Percentiles rank a stretch among this genome's conserved stretches.
Evolutionary conservation across 1,140 invertebrate genomes (phyloP).

Genomic region (Eciton burchellii): DNA sequence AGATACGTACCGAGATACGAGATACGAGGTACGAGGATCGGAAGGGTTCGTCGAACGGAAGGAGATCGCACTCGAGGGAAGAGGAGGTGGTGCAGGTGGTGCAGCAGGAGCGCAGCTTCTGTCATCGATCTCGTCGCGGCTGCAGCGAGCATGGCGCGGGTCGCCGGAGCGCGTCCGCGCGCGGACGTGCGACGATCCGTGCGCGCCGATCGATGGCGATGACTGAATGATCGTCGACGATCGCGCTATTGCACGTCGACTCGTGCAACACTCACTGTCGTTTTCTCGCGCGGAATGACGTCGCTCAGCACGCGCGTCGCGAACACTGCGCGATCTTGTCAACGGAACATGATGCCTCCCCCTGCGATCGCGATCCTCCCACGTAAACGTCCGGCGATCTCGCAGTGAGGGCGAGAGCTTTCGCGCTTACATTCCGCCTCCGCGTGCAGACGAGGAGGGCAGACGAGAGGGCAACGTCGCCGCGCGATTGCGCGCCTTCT

Average conservation of each 20-base stretch:
- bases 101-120: slow-evolving; percentile 65
- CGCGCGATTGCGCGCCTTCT: slow-evolving; percentile 29
- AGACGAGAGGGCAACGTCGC: not conserved
- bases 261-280: not conserved
- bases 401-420: slow-evolving; percentile 2
- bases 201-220: slow-evolving; percentile 5
- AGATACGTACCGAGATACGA: not conserved
- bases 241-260: not conserved
- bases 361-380: slow-evolving; percentile 47
- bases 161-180: slow-evolving; percentile 15
- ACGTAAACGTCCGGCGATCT: slow-evolving; percentile 28
- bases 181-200: not conserved
- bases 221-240: not conserved
- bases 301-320: slow-evolving; percentile 36
- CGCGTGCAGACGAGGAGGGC: too few relatives aligned
- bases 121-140: slow-evolving; percentile 69
- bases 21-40: not conserved
- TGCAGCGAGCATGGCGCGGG: slow-evolving; percentile 69
- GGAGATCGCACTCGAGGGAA: not conserved
- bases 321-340: slow-evolving; percentile 58
- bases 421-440: not conserved
- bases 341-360: slow-evolving; percentile 64
- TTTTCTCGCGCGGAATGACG: not conserved
- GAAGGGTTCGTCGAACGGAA: not conserved
- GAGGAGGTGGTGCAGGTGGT: slow-evolving; percentile 54